Conservation (phyloP, 2,797 vertebrate species). For the Nasua narica region DNA sequence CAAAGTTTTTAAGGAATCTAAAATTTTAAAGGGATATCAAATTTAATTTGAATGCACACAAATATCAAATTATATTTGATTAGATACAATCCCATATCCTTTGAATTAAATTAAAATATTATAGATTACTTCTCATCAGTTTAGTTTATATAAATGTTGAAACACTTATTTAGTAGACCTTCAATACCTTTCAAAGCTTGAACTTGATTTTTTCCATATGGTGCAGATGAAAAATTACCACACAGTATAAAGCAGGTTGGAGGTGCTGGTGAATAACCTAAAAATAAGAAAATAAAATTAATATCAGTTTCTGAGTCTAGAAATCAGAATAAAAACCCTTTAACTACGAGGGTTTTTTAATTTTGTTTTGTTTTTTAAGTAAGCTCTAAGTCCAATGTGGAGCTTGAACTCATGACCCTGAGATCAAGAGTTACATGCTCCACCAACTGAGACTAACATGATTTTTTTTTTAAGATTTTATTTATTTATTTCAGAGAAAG, state of each 20-base stretch:
- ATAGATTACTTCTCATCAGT: background rate
- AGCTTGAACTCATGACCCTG: background rate
- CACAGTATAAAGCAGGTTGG: slow-evolving; percentile 98
- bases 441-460: background rate
- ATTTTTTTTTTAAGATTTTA: background rate
- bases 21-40: slow-evolving; percentile 62
- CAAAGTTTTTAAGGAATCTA: slow-evolving; percentile 94
- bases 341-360: background rate
- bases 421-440: background rate
- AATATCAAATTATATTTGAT: slow-evolving; percentile 48
- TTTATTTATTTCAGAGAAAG: background rate
- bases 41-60: slow-evolving; percentile 27
- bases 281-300: slow-evolving; percentile 30
- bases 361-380: background rate
- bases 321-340: background rate
- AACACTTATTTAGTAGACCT: background rate
- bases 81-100: background rate
- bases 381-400: background rate
- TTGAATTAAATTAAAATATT: slow-evolving; percentile 46
- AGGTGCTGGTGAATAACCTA: slow-evolving; percentile 95
- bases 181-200: slow-evolving; percentile 93
- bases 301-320: background rate
- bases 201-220: slow-evolving; percentile 93
- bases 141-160: slow-evolving; percentile 36
- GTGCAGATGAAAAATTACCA: slow-evolving; percentile 96